phyloP scores from a whole-genome alignment of 2,888 invertebrate genomes.

The Drosophila kokeensis region DNA sequence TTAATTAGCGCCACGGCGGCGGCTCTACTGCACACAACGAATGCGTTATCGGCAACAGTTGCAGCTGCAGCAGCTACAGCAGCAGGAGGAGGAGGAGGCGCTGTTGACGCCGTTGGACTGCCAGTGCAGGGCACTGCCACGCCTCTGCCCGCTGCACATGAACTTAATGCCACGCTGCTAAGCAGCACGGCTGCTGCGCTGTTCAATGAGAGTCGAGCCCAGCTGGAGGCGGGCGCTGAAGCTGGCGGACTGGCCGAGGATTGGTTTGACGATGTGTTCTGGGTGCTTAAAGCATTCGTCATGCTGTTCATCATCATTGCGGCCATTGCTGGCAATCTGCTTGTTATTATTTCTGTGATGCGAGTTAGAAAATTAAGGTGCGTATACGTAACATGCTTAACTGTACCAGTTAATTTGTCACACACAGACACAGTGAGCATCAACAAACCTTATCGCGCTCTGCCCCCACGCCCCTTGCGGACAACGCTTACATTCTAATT shows the following conservation, averaged over 20 bases:
- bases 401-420: conserved; percentile 18
- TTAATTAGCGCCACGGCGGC: conserved; percentile 57
- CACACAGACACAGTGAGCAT: background rate
- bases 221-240: conserved; percentile 33
- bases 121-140: conserved; percentile 65
- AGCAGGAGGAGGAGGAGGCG: background rate
- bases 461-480: background rate
- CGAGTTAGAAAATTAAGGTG: conserved; percentile 88
- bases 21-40: conserved; percentile 64
- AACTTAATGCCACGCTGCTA: conserved; percentile 59
- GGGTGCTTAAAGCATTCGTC: conserved; percentile 90
- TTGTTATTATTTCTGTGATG: conserved; percentile 95
- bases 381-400: conserved; percentile 58
- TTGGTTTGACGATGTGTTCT: conserved; percentile 87
- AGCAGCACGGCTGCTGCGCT: conserved; percentile 52
- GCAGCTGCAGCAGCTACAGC: conserved; percentile 19
- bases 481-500: conserved; percentile 59
- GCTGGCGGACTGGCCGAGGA: conserved; percentile 73
- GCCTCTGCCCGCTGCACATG: conserved; percentile 47
- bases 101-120: conserved; percentile 53
- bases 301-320: conserved; percentile 95
- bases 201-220: conserved; percentile 58
- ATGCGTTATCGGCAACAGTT: conserved; percentile 51
- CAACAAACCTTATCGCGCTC: background rate
- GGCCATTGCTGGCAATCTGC: conserved; percentile 94